Conservation (phyloP, 23 tunicate species). For the Ciona savignyi region DNA sequence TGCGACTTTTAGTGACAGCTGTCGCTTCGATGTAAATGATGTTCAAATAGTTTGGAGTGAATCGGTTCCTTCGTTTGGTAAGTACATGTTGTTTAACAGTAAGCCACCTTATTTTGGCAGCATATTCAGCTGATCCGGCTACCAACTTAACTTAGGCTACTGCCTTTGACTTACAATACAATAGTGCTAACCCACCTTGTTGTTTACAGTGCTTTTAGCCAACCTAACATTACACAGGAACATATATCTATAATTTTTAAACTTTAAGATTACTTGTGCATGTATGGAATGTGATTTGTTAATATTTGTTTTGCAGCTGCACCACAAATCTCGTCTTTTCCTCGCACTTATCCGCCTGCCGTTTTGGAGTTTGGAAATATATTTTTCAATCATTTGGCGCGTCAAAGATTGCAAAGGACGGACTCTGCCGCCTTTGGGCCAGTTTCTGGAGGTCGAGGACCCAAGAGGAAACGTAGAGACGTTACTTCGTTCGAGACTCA, state of each 20-base stretch:
- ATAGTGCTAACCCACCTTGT: neutral
- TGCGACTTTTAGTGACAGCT: slow-evolving; percentile 42
- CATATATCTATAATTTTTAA: neutral
- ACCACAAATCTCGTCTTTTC: slow-evolving; percentile 19
- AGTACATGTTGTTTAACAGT: too few relatives aligned
- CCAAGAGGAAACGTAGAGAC: slow-evolving; percentile 1
- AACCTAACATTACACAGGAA: neutral
- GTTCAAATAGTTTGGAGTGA: slow-evolving; percentile 71
- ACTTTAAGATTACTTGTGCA: neutral
- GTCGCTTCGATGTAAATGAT: slow-evolving; percentile 47
- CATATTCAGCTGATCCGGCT: too few relatives aligned
- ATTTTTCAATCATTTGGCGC: slow-evolving; percentile 11
- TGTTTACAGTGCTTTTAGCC: neutral
- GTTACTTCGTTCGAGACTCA: neutral
- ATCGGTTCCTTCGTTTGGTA: slow-evolving; percentile 64
- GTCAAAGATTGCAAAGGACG: neutral
- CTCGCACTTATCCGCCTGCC: neutral
- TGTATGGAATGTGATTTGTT: neutral
- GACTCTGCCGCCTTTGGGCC: slow-evolving; percentile 7
- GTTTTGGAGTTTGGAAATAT: slow-evolving; percentile 5
- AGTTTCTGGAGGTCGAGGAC: neutral
- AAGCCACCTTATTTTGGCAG: too few relatives aligned
- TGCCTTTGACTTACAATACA: neutral
- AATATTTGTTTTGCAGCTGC: slow-evolving; percentile 10
- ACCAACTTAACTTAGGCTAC: too few relatives aligned